Evolutionary conservation across 2,797 vertebrate genomes (phyloP).

Genomic region (Liasis olivaceus): DNA sequence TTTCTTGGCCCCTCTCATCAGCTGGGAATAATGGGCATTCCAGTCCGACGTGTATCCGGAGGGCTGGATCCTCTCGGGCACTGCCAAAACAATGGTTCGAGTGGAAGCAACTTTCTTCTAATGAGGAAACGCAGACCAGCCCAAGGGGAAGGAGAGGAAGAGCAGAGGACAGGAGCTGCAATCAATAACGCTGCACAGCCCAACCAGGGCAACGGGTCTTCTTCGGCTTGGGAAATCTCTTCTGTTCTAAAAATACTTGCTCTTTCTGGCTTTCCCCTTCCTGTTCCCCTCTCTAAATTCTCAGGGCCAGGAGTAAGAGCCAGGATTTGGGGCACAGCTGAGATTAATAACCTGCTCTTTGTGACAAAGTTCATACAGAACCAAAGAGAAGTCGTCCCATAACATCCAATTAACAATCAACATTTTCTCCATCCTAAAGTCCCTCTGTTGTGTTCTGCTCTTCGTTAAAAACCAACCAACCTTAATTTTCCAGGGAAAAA

Average conservation of each 20-base stretch:
- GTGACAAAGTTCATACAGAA: not conserved
- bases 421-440: slow-evolving; percentile 11
- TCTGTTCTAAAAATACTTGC: slow-evolving; percentile 23
- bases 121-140: not conserved
- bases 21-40: not conserved
- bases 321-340: not conserved
- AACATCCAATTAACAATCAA: slow-evolving; percentile 4
- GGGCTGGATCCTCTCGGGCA: not conserved
- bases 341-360: slow-evolving; percentile 16
- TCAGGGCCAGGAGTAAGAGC: not conserved
- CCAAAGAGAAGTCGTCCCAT: not conserved
- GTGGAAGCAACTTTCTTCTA: not conserved
- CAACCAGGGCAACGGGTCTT: not conserved
- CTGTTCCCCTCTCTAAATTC: not conserved
- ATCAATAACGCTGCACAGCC: slow-evolving; percentile 24
- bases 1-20: no score
- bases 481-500: slow-evolving; percentile 19
- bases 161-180: slow-evolving; percentile 7
- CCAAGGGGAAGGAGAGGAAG: fast-evolving
- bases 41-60: not conserved
- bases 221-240: not conserved
- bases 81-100: not conserved
- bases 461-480: slow-evolving; percentile 32
- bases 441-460: slow-evolving; percentile 71
- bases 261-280: not conserved